phyloP scores from a whole-genome alignment of 2,888 invertebrate genomes.

The Nephrotoma appendiculata region DNA sequence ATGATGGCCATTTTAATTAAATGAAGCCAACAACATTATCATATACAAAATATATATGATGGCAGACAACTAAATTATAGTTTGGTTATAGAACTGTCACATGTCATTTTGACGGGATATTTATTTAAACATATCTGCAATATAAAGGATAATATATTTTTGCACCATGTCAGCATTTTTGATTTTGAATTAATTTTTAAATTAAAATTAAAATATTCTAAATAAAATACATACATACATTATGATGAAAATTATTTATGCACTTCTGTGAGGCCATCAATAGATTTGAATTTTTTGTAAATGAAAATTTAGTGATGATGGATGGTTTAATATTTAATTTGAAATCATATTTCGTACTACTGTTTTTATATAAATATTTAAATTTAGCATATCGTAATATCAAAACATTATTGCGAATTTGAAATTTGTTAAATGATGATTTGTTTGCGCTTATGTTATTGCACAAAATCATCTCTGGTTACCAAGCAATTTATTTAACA shows the following conservation, averaged over 20 bases:
- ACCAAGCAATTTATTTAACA: too few relatives aligned
- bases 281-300: neutral
- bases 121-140: neutral
- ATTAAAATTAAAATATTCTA: neutral
- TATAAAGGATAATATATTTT: neutral
- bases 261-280: neutral
- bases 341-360: too few relatives aligned
- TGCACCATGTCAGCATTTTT: neutral
- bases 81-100: neutral
- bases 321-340: too few relatives aligned
- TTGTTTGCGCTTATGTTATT: too few relatives aligned
- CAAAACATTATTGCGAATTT: too few relatives aligned
- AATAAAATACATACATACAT: neutral
- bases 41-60: neutral
- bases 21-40: neutral
- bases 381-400: too few relatives aligned
- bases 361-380: too few relatives aligned
- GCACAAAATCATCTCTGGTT: too few relatives aligned
- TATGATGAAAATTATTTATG: neutral
- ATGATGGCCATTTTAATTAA: neutral
- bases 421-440: too few relatives aligned
- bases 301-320: too few relatives aligned
- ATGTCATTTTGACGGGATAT: neutral
- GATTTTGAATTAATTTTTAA: neutral
- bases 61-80: neutral